Evolutionary conservation across 2,113 vertebrate species (phyloP).

Genomic region (Pan troglodytes): NHGRI_mPanTro3-v2.1_pri NC_072412.2:73028001-73028500

Average conservation of each 20-base stretch:
- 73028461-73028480: slow-evolving; percentile 35
- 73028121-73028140: background rate
- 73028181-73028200: background rate
- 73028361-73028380: background rate
- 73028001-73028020: background rate
- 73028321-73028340: slow-evolving; percentile 64
- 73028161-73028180: background rate
- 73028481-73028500: slow-evolving; percentile 51
- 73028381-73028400: slow-evolving; percentile 34
- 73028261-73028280: background rate
- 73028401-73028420: background rate
- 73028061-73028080: background rate
- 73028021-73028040: background rate
- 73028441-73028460: slow-evolving; percentile 56
- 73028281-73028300: slow-evolving; percentile 1
- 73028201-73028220: background rate
- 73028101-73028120: slow-evolving; percentile 6
- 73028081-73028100: background rate
- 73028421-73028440: slow-evolving; percentile 38
- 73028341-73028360: background rate
- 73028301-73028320: slow-evolving; percentile 58
- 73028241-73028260: background rate
- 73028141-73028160: background rate
- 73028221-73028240: background rate
- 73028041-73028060: background rate